Conservation (phyloP, 2,113 vertebrate species). For the Myrmecobius fasciatus region DNA sequence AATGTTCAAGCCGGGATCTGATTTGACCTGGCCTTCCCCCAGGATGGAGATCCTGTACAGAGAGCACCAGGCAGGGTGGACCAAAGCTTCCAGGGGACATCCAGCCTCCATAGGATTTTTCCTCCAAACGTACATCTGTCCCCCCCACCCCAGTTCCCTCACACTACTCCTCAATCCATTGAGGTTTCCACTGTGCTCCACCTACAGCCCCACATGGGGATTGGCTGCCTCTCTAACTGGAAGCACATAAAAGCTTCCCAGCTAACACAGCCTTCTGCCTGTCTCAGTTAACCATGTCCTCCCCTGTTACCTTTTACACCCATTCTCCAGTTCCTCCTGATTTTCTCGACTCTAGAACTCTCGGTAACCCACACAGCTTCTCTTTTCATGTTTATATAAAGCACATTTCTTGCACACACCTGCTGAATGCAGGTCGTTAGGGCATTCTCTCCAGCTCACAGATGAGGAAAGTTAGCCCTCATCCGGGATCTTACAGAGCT, state of each 20-base stretch:
- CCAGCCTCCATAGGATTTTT: background rate
- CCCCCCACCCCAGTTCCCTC: background rate
- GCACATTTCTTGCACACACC: background rate
- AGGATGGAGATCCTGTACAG: background rate
- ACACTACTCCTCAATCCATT: background rate
- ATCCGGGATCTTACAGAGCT: background rate
- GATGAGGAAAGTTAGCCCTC: background rate
- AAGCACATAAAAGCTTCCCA: background rate
- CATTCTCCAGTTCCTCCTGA: background rate
- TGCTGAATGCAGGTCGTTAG: background rate
- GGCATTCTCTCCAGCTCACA: background rate
- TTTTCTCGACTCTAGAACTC: background rate
- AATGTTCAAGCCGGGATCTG: background rate
- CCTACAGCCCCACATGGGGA: background rate
- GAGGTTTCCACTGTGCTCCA: background rate
- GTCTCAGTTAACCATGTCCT: background rate
- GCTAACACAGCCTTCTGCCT: background rate
- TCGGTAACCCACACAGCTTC: fast-evolving
- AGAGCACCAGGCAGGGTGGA: background rate
- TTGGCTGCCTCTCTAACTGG: background rate
- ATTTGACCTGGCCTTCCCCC: background rate
- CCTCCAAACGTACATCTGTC: background rate
- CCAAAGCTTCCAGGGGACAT: background rate
- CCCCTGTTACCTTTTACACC: background rate
- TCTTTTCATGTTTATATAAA: background rate